Evolutionary conservation across 2,888 invertebrate species (phyloP).

Genomic region (Meteorus colon): DNA sequence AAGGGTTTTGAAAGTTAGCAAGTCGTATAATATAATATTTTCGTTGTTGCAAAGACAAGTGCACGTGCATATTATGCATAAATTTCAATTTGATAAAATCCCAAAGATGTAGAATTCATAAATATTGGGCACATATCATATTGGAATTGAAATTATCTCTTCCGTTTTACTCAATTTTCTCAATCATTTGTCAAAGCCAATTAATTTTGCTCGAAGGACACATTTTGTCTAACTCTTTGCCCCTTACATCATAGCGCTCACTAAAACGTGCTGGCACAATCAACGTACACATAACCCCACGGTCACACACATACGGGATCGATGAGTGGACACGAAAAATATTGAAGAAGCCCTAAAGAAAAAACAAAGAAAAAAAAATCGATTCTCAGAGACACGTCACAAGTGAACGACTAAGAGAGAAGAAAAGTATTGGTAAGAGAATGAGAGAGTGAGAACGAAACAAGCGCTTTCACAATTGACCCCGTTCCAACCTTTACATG

Average conservation of each 20-base stretch:
- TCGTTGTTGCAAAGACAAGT: too few species aligned
- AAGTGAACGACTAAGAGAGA: conserved; percentile 8
- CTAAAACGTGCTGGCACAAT: conserved; percentile 3
- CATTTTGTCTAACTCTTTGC: not conserved
- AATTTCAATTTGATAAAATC: too few species aligned
- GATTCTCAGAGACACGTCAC: conserved; percentile 23
- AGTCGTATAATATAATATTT: too few species aligned
- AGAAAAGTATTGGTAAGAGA: not conserved
- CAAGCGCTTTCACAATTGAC: conserved; percentile 63
- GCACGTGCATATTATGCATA: too few species aligned
- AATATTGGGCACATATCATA: too few species aligned
- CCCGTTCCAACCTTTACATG: conserved; percentile 59
- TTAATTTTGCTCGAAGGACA: not conserved
- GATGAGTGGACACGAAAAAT: conserved; percentile 19
- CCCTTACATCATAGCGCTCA: too few species aligned
- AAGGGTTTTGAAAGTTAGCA: too few species aligned
- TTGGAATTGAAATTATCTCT: too few species aligned
- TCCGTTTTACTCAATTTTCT: too few species aligned
- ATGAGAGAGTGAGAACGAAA: conserved; percentile 19
- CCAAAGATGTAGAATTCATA: too few species aligned
- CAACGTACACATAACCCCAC: not conserved
- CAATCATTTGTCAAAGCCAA: not conserved
- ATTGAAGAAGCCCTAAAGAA: not conserved
- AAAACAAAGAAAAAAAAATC: conserved; percentile 23
- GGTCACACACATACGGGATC: conserved; percentile 1